These are phyloP conservation scores for Dermolepida albohirtum DNA, from an alignment of 2,888 invertebrate genomes.

Conservation along the genomic window DNA sequence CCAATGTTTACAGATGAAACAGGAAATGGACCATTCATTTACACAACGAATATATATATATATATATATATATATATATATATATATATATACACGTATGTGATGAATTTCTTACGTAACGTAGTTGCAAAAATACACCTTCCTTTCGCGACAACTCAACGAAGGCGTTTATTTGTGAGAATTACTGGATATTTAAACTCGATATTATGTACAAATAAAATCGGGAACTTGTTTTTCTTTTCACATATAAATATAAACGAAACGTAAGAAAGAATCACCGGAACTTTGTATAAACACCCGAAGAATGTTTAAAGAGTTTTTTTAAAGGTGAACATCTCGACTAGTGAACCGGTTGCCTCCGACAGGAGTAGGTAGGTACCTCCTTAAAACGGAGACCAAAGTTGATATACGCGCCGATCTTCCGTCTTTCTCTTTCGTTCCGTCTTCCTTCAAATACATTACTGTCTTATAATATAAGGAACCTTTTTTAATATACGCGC, in stretches of 20 bases:
- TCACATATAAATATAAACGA: conserved; percentile 5
- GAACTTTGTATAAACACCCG: conserved; percentile 27
- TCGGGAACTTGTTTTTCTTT: conserved; percentile 19
- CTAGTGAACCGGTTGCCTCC: neutral
- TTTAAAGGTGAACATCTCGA: conserved; percentile 32
- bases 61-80: too few species aligned
- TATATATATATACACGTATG: too few species aligned
- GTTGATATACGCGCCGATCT: conserved; percentile 7
- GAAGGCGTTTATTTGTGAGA: conserved; percentile 8
- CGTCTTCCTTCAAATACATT: neutral
- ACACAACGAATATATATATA: conserved; percentile 12
- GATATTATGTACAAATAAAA: conserved; percentile 27
- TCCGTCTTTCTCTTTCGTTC: neutral
- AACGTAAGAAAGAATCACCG: conserved; percentile 16
- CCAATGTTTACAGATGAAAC: conserved; percentile 24
- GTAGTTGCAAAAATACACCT: conserved; percentile 23
- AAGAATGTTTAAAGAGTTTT: conserved; percentile 16
- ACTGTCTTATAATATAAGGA: conserved; percentile 1
- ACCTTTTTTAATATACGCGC: neutral
- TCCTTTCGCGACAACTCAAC: conserved; percentile 12
- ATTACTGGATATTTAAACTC: conserved; percentile 10
- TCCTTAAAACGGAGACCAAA: conserved; percentile 22
- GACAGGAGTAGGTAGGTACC: conserved; percentile 1
- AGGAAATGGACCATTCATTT: conserved; percentile 31
- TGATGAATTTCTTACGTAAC: conserved; percentile 10